phyloP scores from a whole-genome alignment of 1,140 invertebrate genomes.

The Solenopsis invicta region DNA sequence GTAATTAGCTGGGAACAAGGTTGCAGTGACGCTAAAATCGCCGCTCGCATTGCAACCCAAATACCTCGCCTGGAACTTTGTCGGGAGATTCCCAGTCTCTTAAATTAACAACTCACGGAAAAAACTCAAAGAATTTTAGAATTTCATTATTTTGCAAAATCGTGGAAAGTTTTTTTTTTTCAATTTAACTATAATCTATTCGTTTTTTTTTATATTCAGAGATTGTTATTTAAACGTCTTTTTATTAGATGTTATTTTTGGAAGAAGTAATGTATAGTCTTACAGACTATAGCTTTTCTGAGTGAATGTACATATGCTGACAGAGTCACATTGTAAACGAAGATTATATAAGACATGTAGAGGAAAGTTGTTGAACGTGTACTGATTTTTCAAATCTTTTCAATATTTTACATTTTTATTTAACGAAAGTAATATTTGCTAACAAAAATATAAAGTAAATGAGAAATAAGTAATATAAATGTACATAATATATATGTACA shows the following conservation, averaged over 20 bases:
- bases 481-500: no score
- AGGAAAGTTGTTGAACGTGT: no score
- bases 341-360: no score
- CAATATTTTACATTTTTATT: no score
- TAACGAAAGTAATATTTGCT: no score
- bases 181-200: not conserved
- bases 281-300: not conserved
- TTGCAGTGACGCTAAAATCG: not conserved
- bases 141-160: not conserved
- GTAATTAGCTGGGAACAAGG: slow-evolving; percentile 30
- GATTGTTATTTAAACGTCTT: no score
- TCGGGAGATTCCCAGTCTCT: not conserved
- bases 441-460: no score
- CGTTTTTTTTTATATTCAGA: not conserved
- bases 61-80: not conserved
- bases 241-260: no score
- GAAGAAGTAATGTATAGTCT: no score
- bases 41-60: not conserved
- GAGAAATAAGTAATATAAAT: no score
- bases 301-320: not conserved
- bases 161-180: not conserved
- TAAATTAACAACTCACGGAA: not conserved
- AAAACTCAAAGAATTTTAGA: not conserved
- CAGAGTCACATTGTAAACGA: no score
- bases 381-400: no score